phyloP scores from a whole-genome alignment of 2,797 vertebrate species.

The Varecia variegata region DNA sequence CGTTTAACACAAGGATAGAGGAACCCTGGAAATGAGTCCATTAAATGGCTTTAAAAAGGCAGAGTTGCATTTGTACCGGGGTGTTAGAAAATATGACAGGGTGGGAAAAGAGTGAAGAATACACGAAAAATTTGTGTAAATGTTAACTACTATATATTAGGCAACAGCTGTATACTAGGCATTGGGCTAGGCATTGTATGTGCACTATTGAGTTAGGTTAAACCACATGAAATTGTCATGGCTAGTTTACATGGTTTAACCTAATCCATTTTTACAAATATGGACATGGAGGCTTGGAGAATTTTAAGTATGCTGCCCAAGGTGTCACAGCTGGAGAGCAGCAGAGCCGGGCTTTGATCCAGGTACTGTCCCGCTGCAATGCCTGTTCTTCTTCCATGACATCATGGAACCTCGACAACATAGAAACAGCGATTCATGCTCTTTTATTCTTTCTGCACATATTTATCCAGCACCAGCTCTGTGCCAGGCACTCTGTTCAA shows the following conservation, averaged over 20 bases:
- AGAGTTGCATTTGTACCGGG: background rate
- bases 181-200: background rate
- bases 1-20: background rate
- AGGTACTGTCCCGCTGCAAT: background rate
- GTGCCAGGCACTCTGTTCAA: background rate
- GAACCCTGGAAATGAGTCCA: background rate
- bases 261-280: background rate
- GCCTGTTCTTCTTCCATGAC: background rate
- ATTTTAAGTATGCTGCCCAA: background rate
- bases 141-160: background rate
- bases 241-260: background rate
- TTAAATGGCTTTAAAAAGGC: background rate
- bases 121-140: background rate
- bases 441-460: background rate
- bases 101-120: background rate
- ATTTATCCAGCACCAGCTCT: background rate
- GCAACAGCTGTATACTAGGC: background rate
- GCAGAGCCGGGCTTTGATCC: background rate
- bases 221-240: background rate
- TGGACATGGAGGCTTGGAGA: background rate
- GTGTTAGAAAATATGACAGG: background rate
- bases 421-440: background rate
- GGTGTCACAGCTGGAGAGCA: background rate
- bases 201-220: background rate
- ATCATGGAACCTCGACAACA: rapidly evolving